Evolutionary conservation across 2,888 invertebrate genomes (phyloP).

Genomic region (Noctua pronuba): DNA sequence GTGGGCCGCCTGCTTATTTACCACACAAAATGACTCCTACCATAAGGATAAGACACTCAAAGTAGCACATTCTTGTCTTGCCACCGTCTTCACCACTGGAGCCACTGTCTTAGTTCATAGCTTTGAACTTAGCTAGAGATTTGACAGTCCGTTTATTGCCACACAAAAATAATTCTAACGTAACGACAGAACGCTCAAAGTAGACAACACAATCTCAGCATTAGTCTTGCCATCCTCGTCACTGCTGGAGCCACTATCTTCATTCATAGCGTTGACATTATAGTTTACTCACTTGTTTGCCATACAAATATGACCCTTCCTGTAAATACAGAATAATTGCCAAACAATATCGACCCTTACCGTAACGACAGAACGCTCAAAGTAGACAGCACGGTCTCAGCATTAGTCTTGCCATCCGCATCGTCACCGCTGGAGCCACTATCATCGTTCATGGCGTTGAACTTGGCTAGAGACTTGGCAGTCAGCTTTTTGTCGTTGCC

Average conservation of each 20-base stretch:
- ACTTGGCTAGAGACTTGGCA: slow-evolving; percentile 92
- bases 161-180: slow-evolving; percentile 69
- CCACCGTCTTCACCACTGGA: slow-evolving; percentile 82
- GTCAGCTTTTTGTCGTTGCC: slow-evolving; percentile 92
- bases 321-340: too few species aligned
- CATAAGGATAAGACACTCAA: slow-evolving; percentile 91
- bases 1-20: too few species aligned
- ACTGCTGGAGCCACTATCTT: slow-evolving; percentile 49
- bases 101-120: slow-evolving; percentile 72
- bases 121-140: slow-evolving; percentile 92
- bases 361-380: slow-evolving; percentile 92
- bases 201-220: slow-evolving; percentile 92
- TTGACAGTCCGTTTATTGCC: slow-evolving; percentile 92
- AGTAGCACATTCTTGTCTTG: slow-evolving; percentile 92
- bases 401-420: slow-evolving; percentile 90
- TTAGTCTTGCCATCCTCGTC: slow-evolving; percentile 89
- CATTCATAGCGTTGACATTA: too few species aligned
- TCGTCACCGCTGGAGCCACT: slow-evolving; percentile 71
- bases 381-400: slow-evolving; percentile 92
- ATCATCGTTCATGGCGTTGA: slow-evolving; percentile 85
- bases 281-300: background rate
- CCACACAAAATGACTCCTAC: too few species aligned
- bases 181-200: slow-evolving; percentile 92
- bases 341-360: too few species aligned
- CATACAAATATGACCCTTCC: slow-evolving; percentile 65